These are phyloP conservation scores for Pollimyrus isidori DNA, from an alignment of 2,113 vertebrate genomes.

Conservation along the genomic window DNA sequence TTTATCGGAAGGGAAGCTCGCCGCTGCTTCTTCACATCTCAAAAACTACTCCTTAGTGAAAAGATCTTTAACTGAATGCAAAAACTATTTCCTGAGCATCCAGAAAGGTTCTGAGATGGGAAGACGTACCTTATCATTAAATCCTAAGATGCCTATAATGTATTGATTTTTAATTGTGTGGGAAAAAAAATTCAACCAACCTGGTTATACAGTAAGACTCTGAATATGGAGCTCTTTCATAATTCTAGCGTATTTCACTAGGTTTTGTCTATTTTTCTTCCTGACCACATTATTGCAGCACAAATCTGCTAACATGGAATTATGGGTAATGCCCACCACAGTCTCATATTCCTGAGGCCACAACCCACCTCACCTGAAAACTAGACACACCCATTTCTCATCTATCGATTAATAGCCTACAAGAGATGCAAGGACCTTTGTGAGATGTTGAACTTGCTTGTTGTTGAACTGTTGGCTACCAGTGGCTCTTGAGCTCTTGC, in stretches of 20 bases:
- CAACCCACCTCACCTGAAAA: not conserved
- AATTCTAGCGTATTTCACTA: not conserved
- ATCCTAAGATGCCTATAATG: not conserved
- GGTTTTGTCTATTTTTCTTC: not conserved
- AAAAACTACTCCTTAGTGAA: not conserved
- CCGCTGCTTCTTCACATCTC: not conserved
- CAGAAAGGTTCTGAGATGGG: not conserved
- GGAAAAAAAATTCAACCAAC: not conserved
- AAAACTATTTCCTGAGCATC: not conserved
- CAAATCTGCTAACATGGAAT: not conserved
- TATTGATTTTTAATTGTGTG: not conserved
- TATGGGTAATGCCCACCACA: not conserved
- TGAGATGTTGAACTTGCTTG: not conserved
- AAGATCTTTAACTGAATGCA: not conserved
- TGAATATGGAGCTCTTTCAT: not conserved
- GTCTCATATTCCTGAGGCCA: not conserved
- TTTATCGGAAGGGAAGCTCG: not conserved
- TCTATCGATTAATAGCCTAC: not conserved
- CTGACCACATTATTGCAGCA: not conserved
- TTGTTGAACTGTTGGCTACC: not conserved
- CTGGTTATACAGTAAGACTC: not conserved
- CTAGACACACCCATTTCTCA: not conserved
- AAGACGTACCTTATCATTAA: not conserved
- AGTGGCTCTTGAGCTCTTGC: conserved; percentile 19
- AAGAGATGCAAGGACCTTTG: not conserved